These are phyloP conservation scores for Manduca sexta DNA, from an alignment of 1,140 invertebrate species.

Conservation along the genomic window DNA sequence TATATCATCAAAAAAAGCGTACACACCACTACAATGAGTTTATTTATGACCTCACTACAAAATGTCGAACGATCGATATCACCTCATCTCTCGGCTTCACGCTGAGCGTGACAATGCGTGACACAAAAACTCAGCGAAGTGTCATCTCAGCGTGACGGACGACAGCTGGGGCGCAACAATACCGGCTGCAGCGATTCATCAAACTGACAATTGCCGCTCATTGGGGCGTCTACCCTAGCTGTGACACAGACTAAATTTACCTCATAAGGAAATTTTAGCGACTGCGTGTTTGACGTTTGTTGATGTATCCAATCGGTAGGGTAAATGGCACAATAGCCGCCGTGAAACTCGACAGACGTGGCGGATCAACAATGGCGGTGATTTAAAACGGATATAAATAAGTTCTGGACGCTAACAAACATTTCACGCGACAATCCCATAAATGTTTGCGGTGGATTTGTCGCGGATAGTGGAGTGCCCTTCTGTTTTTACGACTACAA, in stretches of 20 bases:
- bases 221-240: slow-evolving; percentile 23
- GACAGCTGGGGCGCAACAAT: slow-evolving; percentile 66
- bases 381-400: slow-evolving; percentile 63
- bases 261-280: slow-evolving; percentile 8
- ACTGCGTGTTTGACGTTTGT: slow-evolving; percentile 15
- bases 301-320: slow-evolving; percentile 25
- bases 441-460: slow-evolving; percentile 48
- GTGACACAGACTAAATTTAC: slow-evolving; percentile 31
- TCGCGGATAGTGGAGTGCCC: slow-evolving; percentile 24
- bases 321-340: slow-evolving; percentile 28
- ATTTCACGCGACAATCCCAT: slow-evolving; percentile 52
- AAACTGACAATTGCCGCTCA: slow-evolving; percentile 40
- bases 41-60: slow-evolving; percentile 63
- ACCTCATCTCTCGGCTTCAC: slow-evolving; percentile 53
- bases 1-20: slow-evolving; percentile 55
- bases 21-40: slow-evolving; percentile 67
- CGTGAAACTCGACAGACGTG: slow-evolving; percentile 52
- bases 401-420: slow-evolving; percentile 57
- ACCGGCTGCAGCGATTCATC: slow-evolving; percentile 56
- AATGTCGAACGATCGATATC: slow-evolving; percentile 67
- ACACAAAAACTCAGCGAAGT: slow-evolving; percentile 60
- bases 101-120: slow-evolving; percentile 41
- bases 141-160: slow-evolving; percentile 62
- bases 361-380: slow-evolving; percentile 60
- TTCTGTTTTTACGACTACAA: neutral